Evolutionary conservation across 2,888 invertebrate genomes (phyloP).

Genomic region (Resseliella maxima): DNA sequence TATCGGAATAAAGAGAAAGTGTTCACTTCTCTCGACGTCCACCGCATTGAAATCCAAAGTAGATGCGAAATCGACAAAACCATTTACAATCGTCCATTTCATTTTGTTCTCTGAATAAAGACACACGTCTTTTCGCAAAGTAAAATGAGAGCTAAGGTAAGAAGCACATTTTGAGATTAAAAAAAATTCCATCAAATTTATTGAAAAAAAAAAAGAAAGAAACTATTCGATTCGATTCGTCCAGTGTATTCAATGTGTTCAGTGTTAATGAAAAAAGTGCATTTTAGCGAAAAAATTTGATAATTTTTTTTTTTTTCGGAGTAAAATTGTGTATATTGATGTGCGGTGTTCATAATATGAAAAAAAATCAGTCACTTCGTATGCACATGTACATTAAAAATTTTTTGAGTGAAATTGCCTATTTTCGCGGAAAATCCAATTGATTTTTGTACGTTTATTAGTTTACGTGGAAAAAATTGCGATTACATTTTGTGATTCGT

Average conservation of each 20-base stretch:
- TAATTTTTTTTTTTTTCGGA: background rate
- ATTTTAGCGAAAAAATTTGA: background rate
- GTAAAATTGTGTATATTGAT: background rate
- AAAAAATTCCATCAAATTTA: background rate
- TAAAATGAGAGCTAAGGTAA: conserved; percentile 56
- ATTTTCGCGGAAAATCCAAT: background rate
- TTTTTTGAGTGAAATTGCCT: background rate
- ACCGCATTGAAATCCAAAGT: background rate
- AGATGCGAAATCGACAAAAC: background rate
- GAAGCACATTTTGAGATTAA: background rate
- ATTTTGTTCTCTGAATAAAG: conserved; percentile 45
- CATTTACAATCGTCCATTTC: background rate
- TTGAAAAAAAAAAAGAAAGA: background rate
- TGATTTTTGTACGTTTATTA: no score
- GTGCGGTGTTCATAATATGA: conserved; percentile 21
- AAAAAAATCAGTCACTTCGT: background rate
- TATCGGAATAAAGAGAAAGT: background rate
- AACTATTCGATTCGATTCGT: no score
- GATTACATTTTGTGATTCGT: background rate
- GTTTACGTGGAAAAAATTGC: background rate
- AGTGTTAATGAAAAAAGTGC: background rate
- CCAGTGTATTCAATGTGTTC: no score
- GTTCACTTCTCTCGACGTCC: background rate
- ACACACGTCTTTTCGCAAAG: conserved; percentile 20
- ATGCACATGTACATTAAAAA: conserved; percentile 3